phyloP scores from a whole-genome alignment of 2,113 vertebrate genomes.

The Entomyzon cyanotis region DNA sequence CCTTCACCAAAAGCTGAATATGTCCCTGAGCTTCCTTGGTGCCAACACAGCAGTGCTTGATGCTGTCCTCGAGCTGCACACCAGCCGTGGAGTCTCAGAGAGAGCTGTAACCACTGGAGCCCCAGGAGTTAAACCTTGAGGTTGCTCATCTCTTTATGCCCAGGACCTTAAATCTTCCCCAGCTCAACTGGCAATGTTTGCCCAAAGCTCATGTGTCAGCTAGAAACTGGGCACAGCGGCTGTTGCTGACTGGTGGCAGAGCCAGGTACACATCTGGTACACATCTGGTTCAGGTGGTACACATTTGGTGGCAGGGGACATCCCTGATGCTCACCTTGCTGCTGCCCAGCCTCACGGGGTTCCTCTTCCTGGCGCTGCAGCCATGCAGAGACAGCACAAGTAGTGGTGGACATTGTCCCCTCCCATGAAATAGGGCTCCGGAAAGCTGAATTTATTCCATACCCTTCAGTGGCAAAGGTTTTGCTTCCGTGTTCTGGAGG shows the following conservation, averaged over 20 bases:
- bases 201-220: neutral
- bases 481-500: neutral
- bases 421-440: neutral
- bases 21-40: neutral
- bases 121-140: fast-evolving
- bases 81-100: neutral
- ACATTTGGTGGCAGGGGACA: neutral
- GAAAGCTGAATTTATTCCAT: neutral
- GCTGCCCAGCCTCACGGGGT: neutral
- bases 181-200: neutral
- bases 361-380: neutral
- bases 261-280: neutral
- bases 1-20: neutral
- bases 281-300: neutral
- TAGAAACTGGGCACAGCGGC: neutral
- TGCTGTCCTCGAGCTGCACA: fast-evolving
- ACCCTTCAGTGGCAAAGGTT: neutral
- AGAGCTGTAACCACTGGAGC: neutral
- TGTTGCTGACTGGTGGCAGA: no score
- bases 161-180: neutral
- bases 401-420: fast-evolving
- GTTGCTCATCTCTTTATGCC: neutral
- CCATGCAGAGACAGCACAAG: neutral
- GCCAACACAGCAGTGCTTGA: fast-evolving
- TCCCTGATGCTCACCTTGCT: neutral